Percentiles rank a stretch among this genome's conserved stretches.
phyloP scores from a whole-genome alignment of 2,113 vertebrate species.

The Corydoras sp. region DNA sequence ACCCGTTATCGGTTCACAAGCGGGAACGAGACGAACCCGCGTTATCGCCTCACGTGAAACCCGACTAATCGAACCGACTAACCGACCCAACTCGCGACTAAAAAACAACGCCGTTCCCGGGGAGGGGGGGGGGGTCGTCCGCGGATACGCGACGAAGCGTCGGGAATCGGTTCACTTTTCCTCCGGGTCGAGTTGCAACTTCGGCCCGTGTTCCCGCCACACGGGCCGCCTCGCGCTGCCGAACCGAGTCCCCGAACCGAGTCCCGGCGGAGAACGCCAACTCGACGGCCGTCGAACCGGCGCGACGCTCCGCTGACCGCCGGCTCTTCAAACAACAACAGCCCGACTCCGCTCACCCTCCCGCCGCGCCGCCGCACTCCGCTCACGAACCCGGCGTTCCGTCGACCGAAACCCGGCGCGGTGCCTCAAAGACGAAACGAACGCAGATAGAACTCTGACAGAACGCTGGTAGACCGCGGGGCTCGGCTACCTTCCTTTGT shows the following conservation, averaged over 20 bases:
- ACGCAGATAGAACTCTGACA: no score
- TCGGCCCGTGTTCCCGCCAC: slow-evolving; percentile 19
- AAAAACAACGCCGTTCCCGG: no score
- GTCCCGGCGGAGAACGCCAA: background rate
- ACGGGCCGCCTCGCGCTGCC: no score
- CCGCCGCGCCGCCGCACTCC: no score
- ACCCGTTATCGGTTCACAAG: no score
- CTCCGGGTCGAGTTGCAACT: slow-evolving; percentile 47
- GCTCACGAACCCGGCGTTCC: background rate
- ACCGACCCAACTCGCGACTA: no score
- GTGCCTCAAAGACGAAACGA: background rate
- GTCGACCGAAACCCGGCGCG: background rate
- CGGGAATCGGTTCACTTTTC: slow-evolving; percentile 29
- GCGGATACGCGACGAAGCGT: slow-evolving; percentile 49
- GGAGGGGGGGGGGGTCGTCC: background rate
- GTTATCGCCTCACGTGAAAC: no score
- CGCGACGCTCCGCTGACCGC: slow-evolving; percentile 16
- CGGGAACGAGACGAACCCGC: no score
- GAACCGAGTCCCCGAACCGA: background rate
- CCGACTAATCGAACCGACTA: no score
- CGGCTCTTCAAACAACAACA: slow-evolving; percentile 42
- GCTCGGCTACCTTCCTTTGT: slow-evolving; percentile 71
- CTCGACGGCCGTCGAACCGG: background rate
- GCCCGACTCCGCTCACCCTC: slow-evolving; percentile 9
- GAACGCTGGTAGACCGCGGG: background rate